Conservation (phyloP, 1,140 invertebrate genomes). For the Dreissena rostriformis region DNA sequence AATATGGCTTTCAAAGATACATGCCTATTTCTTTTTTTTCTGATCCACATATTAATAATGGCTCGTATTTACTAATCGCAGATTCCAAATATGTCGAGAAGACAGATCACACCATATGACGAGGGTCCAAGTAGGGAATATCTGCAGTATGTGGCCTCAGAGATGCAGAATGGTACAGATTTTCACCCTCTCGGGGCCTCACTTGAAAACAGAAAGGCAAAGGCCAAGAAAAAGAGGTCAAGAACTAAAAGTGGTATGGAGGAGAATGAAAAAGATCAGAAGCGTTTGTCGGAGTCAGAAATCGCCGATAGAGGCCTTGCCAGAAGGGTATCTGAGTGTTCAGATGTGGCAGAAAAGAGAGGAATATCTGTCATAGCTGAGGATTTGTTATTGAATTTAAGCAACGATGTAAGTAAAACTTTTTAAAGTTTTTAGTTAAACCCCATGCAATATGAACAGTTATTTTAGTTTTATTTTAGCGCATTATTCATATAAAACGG, state of each 20-base stretch:
- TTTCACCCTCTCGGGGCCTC: slow-evolving; percentile 6
- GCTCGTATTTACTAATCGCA: slow-evolving; percentile 53
- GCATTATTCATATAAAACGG: too few species aligned
- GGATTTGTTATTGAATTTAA: too few species aligned
- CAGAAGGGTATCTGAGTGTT: slow-evolving; percentile 56
- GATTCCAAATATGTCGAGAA: slow-evolving; percentile 81
- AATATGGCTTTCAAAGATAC: too few species aligned
- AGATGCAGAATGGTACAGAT: slow-evolving; percentile 80
- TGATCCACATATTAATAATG: background rate
- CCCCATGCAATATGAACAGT: too few species aligned
- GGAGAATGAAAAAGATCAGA: slow-evolving; percentile 56
- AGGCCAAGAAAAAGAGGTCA: slow-evolving; percentile 64
- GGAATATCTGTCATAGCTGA: too few species aligned
- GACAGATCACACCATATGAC: slow-evolving; percentile 86
- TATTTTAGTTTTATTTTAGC: too few species aligned
- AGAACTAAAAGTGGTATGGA: slow-evolving; percentile 70
- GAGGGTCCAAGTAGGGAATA: slow-evolving; percentile 83
- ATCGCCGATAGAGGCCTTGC: background rate
- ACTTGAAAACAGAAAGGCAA: slow-evolving; percentile 58
- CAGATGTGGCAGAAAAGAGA: background rate
- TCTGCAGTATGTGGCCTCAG: slow-evolving; percentile 82
- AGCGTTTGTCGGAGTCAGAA: background rate
- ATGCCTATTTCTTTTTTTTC: background rate
- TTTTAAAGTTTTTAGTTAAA: too few species aligned
- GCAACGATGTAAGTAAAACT: too few species aligned